Conservation (phyloP, 2,888 invertebrate genomes). For the Synanthedon myopaeformis region DNA sequence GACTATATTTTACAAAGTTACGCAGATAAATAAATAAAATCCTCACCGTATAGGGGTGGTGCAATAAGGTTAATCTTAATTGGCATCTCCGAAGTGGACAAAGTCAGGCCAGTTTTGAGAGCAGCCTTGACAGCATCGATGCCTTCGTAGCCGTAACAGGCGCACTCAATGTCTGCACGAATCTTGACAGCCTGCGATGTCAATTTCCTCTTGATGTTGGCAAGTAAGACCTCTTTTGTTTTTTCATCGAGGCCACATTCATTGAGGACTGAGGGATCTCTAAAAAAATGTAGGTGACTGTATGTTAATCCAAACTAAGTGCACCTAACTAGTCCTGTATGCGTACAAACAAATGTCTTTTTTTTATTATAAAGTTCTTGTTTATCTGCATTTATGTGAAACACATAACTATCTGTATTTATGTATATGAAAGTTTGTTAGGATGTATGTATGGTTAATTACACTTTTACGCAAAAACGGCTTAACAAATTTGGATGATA, state of each 20-base stretch:
- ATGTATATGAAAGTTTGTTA: too few species aligned
- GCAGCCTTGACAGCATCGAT: constrained; percentile 98
- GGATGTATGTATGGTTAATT: too few species aligned
- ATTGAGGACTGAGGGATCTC: constrained; percentile 93
- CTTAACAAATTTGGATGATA: too few species aligned
- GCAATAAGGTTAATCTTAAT: constrained; percentile 99
- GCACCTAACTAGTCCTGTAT: background rate
- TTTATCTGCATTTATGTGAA: too few species aligned
- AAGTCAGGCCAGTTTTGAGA: constrained; percentile 86
- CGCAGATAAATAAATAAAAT: too few species aligned
- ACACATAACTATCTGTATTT: too few species aligned
- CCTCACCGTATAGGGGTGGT: constrained; percentile 83
- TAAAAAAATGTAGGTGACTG: constrained; percentile 41
- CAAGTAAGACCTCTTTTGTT: constrained; percentile 91
- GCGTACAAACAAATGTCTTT: too few species aligned
- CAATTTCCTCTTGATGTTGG: constrained; percentile 94
- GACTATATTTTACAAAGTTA: too few species aligned
- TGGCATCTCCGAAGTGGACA: constrained; percentile 93
- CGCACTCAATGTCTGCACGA: constrained; percentile 57
- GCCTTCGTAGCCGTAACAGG: constrained; percentile 86
- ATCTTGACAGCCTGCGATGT: constrained; percentile 83
- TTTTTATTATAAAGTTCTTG: too few species aligned
- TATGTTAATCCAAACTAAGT: too few species aligned
- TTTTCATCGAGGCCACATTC: constrained; percentile 95
- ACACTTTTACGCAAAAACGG: too few species aligned